Evolutionary conservation across 1,140 invertebrate genomes (phyloP).

Genomic region (Heterodera carotae): DNA sequence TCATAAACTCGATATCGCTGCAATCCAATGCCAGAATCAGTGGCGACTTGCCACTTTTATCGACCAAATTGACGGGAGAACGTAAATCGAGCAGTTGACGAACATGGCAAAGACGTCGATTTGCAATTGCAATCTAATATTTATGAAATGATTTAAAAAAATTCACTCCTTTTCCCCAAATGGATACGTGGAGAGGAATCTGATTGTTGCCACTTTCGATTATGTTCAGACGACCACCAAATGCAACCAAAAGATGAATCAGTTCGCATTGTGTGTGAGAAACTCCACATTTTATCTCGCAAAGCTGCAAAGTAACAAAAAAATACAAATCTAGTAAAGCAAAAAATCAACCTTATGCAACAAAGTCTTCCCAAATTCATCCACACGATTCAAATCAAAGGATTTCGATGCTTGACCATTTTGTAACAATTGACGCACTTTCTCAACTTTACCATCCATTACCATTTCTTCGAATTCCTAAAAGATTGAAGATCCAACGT

Average conservation of each 20-base stretch:
- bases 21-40: slow-evolving; percentile 30
- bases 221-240: slow-evolving; percentile 34
- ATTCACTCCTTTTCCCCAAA: no score
- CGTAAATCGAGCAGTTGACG: slow-evolving; percentile 25
- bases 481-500: background rate
- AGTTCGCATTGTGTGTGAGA: slow-evolving; percentile 37
- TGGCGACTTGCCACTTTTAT: slow-evolving; percentile 31
- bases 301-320: slow-evolving; percentile 28
- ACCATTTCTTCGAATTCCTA: slow-evolving; percentile 35
- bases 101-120: slow-evolving; percentile 37
- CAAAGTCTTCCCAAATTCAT: slow-evolving; percentile 27
- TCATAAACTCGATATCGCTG: slow-evolving; percentile 38
- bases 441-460: slow-evolving; percentile 39
- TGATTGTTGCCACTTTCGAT: slow-evolving; percentile 27
- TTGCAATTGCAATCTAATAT: slow-evolving; percentile 34
- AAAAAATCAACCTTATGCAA: slow-evolving; percentile 30
- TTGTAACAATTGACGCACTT: slow-evolving; percentile 20
- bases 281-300: slow-evolving; percentile 30
- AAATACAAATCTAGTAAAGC: background rate
- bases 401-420: slow-evolving; percentile 4
- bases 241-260: slow-evolving; percentile 24
- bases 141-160: no score
- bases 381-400: slow-evolving; percentile 22
- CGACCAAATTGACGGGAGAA: slow-evolving; percentile 30
- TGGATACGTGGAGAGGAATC: slow-evolving; percentile 33